Conservation (phyloP, 2,888 invertebrate species). For the Eupithecia vulgata region DNA sequence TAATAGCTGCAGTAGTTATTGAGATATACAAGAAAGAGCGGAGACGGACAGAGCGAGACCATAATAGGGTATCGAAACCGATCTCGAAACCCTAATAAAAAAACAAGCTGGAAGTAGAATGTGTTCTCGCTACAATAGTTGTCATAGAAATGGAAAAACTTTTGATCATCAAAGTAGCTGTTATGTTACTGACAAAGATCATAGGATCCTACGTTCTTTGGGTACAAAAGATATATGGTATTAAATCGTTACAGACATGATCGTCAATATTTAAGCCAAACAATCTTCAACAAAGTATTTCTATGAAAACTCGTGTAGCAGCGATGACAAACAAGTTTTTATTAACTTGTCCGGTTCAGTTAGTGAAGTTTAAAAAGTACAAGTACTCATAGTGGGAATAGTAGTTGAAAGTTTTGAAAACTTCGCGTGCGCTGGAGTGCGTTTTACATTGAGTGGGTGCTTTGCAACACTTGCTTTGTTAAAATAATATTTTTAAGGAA, state of each 20-base stretch:
- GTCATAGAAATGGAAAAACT: not conserved
- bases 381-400: conserved; percentile 6
- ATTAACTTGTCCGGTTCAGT: conserved; percentile 25
- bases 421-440: conserved; percentile 17
- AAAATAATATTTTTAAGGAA: not conserved
- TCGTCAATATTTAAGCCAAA: not conserved
- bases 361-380: conserved; percentile 4
- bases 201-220: too few species aligned
- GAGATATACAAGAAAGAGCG: too few species aligned
- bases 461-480: not conserved
- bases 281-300: conserved; percentile 5
- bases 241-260: not conserved
- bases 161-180: not conserved
- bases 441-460: not conserved
- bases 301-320: not conserved
- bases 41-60: too few species aligned
- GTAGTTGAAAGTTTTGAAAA: conserved; percentile 21
- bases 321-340: conserved; percentile 22
- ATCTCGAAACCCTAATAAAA: too few species aligned
- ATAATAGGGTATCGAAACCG: too few species aligned
- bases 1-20: too few species aligned
- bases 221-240: too few species aligned
- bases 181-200: not conserved
- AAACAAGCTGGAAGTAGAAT: not conserved
- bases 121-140: conserved; percentile 2